Evolutionary conservation across 2,888 invertebrate genomes (phyloP).

Genomic region (Acanthococcus lagerstroemiae): DNA sequence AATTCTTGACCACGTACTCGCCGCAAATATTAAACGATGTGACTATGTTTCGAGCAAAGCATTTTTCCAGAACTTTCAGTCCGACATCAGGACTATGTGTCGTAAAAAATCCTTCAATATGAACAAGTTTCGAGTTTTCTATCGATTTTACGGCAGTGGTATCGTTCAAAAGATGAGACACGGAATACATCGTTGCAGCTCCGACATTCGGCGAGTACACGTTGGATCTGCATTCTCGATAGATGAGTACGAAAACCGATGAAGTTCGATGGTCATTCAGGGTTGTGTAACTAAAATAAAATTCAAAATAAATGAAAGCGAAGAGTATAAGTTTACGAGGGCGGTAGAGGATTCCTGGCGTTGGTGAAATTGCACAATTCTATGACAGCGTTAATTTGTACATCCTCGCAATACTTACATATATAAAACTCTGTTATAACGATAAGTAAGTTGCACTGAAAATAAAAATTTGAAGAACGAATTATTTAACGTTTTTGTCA

Average conservation of each 20-base stretch:
- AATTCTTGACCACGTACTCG: not conserved
- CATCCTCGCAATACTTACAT: too few species aligned
- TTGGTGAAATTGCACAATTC: too few species aligned
- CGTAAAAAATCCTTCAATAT: conserved; percentile 17
- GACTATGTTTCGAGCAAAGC: not conserved
- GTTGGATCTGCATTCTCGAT: not conserved
- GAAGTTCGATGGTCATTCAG: not conserved
- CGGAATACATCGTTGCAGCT: not conserved
- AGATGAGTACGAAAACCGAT: not conserved
- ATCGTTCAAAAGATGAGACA: not conserved
- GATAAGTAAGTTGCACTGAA: too few species aligned
- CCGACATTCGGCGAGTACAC: not conserved
- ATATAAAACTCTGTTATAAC: too few species aligned
- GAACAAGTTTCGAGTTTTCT: conserved; percentile 9
- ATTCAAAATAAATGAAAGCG: not conserved
- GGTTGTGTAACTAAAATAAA: conserved; percentile 4
- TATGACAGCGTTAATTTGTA: too few species aligned
- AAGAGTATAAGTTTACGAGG: not conserved
- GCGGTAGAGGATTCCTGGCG: not conserved
- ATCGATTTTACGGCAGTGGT: not conserved
- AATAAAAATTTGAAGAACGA: too few species aligned
- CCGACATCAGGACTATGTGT: not conserved
- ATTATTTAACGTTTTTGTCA: too few species aligned
- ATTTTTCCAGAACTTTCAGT: not conserved
- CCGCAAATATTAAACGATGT: conserved; percentile 20